phyloP scores from a whole-genome alignment of 2,797 vertebrate genomes.

The Falco naumanni region DNA sequence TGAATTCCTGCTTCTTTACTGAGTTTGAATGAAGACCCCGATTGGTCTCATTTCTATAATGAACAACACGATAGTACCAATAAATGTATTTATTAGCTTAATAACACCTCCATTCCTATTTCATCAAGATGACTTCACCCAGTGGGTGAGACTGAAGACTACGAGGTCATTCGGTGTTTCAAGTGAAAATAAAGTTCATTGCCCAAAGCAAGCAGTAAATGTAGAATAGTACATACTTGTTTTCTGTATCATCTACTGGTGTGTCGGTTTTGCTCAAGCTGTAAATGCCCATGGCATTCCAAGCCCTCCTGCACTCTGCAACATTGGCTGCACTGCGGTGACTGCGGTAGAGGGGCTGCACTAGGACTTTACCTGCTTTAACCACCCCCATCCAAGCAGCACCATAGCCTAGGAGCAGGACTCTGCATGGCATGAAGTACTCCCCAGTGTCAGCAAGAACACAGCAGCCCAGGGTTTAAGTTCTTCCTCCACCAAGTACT shows the following conservation, averaged over 20 bases:
- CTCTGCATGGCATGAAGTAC: background rate
- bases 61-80: background rate
- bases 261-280: background rate
- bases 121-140: background rate
- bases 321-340: background rate
- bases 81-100: background rate
- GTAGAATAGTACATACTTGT: background rate
- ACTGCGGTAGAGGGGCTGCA: background rate
- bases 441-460: background rate
- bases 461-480: background rate
- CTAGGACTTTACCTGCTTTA: background rate
- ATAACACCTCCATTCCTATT: background rate
- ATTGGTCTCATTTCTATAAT: background rate
- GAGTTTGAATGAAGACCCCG: background rate
- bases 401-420: background rate
- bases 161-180: background rate
- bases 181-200: background rate
- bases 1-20: background rate
- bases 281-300: background rate
- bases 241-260: background rate
- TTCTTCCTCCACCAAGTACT: slow-evolving; percentile 35
- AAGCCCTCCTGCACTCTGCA: background rate
- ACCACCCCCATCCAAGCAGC: background rate
- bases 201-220: background rate
- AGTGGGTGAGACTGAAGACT: background rate